Conservation (phyloP, 2,113 vertebrate species). For the Sylvicapra grimmia region DNA sequence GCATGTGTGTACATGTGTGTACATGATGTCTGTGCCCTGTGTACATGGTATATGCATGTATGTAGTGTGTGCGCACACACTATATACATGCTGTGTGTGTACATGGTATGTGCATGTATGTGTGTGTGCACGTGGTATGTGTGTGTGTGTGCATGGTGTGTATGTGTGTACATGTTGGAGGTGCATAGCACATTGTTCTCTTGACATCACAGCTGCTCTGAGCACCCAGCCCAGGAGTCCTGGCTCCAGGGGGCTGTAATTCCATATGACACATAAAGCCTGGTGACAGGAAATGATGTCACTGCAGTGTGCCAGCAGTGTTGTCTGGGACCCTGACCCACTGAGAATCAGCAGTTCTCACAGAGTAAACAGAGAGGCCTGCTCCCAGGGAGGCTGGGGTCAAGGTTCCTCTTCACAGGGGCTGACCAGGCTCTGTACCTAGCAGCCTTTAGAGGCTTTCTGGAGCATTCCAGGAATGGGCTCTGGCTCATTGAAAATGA, state of each 20-base stretch:
- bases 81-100: background rate
- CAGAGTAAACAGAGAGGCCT: background rate
- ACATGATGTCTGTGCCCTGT: background rate
- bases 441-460: background rate
- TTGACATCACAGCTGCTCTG: background rate
- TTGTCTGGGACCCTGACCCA: background rate
- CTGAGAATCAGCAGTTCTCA: background rate
- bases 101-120: background rate
- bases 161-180: background rate
- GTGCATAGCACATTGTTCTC: background rate
- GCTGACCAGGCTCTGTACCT: background rate
- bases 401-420: background rate
- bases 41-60: background rate
- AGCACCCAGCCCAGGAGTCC: background rate
- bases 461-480: rapidly evolving
- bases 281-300: background rate
- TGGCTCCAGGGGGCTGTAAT: background rate
- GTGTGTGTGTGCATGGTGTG: background rate
- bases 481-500: background rate
- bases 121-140: background rate
- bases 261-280: background rate
- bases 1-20: background rate
- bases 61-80: background rate
- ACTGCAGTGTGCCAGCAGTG: background rate
- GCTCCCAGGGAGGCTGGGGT: background rate